Evolutionary conservation across 2,797 vertebrate genomes (phyloP).

Genomic region (Microcaecilia unicolor): DNA sequence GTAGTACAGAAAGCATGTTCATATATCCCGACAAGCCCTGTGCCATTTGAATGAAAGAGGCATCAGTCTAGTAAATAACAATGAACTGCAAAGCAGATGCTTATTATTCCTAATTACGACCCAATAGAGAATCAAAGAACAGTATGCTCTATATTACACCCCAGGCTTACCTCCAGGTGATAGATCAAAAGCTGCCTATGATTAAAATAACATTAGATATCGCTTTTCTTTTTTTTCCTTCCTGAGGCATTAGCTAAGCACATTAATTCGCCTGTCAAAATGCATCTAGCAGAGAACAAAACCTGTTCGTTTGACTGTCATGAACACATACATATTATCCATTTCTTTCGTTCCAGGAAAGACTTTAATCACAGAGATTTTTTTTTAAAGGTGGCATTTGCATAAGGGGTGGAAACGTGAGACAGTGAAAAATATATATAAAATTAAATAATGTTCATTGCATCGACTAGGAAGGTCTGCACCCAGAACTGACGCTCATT

Average conservation of each 20-base stretch:
- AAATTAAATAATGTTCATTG: slow-evolving; percentile 24
- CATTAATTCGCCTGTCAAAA: slow-evolving; percentile 32
- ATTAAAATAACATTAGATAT: slow-evolving; percentile 16
- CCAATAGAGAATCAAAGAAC: no score
- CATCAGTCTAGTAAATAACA: no score
- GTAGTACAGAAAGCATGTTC: no score
- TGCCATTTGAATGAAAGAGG: no score
- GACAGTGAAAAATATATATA: no score
- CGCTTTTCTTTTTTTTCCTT: slow-evolving; percentile 32
- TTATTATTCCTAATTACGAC: no score
- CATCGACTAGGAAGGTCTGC: slow-evolving; percentile 36
- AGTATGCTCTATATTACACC: no score
- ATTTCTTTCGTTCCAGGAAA: slow-evolving; percentile 24
- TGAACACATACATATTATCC: slow-evolving; percentile 27
- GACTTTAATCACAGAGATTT: slow-evolving; percentile 31
- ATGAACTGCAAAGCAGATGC: no score
- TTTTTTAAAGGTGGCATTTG: slow-evolving; percentile 23
- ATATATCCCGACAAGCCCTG: no score
- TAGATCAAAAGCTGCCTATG: slow-evolving; percentile 15
- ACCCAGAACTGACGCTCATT: slow-evolving; percentile 19
- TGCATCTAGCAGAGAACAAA: slow-evolving; percentile 37
- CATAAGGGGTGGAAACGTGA: slow-evolving; percentile 16
- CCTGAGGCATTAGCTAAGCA: slow-evolving; percentile 24
- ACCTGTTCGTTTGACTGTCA: slow-evolving; percentile 21
- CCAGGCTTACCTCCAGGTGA: no score